Conservation (phyloP, 92 coral and sea anemone genomes). For the Bergia sp. region DNA sequence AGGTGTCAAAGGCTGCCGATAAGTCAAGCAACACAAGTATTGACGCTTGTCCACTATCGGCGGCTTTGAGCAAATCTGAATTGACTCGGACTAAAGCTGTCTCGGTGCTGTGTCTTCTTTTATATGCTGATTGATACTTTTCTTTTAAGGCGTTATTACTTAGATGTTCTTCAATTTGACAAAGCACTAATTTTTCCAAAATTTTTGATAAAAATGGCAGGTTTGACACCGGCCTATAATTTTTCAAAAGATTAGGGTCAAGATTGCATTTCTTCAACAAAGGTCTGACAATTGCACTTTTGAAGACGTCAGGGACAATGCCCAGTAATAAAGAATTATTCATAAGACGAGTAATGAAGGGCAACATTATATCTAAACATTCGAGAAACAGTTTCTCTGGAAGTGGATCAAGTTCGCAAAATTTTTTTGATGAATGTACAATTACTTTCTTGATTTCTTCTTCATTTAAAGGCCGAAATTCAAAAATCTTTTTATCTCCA, state of each 20-base stretch:
- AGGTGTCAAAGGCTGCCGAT: constrained; percentile 7
- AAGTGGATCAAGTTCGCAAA: background rate
- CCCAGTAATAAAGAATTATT: background rate
- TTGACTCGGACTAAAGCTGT: constrained; percentile 20
- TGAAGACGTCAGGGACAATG: background rate
- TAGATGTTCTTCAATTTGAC: background rate
- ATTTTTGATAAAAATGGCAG: constrained; percentile 17
- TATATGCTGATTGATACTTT: constrained; percentile 5
- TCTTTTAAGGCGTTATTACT: background rate
- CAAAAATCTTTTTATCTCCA: background rate
- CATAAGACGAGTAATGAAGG: background rate
- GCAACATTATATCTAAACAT: constrained; percentile 2
- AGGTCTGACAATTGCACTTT: constrained; percentile 1
- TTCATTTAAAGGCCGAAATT: background rate
- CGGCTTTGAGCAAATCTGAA: constrained; percentile 9
- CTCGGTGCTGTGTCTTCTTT: constrained; percentile 18
- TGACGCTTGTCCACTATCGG: background rate
- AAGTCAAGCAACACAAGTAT: background rate
- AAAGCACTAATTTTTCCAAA: background rate
- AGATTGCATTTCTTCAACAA: background rate
- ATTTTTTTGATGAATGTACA: background rate
- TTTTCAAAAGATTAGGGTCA: background rate
- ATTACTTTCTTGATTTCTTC: constrained; percentile 1
- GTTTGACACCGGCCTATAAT: constrained; percentile 18
- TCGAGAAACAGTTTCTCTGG: background rate